Base-by-base conservation (phyloP, 2,888 invertebrate species). In the Watsonalla binaria region DNA sequence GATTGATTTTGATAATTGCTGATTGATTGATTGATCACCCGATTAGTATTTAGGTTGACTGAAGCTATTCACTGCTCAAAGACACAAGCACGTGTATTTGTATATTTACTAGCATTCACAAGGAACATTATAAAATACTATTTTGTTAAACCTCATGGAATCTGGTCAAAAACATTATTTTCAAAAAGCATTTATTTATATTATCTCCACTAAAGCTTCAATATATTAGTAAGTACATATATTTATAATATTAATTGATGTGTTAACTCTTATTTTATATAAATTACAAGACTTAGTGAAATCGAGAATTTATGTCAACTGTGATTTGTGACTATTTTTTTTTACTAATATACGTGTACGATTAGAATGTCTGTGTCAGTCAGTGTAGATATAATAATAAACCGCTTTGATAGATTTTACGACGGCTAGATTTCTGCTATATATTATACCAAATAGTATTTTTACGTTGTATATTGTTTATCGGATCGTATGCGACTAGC, bases 391-490 rank as follows among this genome's bases (percentile, higher is more conserved):
- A 74, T 78, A 66, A 70, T 78, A 66, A 70, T 76, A 74, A 76
- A 83, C 76, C 71, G 87, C 86, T 88, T 88, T 81, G 84, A 86
- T 88, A 87, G 86, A 77, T 81, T 86, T 82, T 86, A 85, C 82
- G 89, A 86, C 82, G 82, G 86, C 87, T 90, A 87, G 87, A 84
- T 83, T 80, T 86, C 86, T 84, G 87, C 88, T 88, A 86, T 87
- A 88, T 88, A 80, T 80, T 86, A 84, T 89, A 90, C 90, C 90
- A 90, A 90, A 90, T 90, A 90, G 90, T 90, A 90, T 90, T 90
- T 89, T 90, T 90, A 90, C 82, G 86, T 87, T 90, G 82, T 88
- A 84, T 88, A 85, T 86, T 85, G 80, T 85, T 88, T 82, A 83
- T 80, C 80, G 71, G 76, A 82, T 83, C 84, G 82, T 85, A 82